Evolutionary conservation across 2,113 vertebrate genomes (phyloP), one percentile per base, ranked within the genome.

Genomic region (Carassius carassius): DNA sequence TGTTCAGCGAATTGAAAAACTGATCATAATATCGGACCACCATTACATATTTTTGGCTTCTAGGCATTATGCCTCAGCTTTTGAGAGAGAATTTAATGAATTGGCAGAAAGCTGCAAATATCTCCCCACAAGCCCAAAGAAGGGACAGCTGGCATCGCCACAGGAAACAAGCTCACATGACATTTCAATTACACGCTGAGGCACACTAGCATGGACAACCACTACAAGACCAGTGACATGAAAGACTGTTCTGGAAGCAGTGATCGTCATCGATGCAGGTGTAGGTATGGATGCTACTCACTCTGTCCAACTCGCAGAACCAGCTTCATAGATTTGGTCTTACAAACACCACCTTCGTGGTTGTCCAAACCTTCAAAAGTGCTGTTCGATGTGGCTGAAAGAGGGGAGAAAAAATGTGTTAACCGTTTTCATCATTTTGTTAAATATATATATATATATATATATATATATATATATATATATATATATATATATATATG

Each of bases 221-320:
- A 56, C 44, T 32, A 56, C 25, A 51, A 54, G 25, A 56, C 16
- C 80, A 7, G 17, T 54, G 25, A 13, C 29, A 3, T 35, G 81
- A 23, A 23, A 37, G 49, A 49, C 62, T 21, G 78, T 60, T 29
- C 32, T 67, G 74, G 74, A 76, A 63, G 21, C 12, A 67, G 4
- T 29, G 62, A 67, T 84, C 37, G 69, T 74, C 63, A 78, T 51
- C 13, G 32, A 54, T 37, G 35, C 75, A 84, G 79, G 79, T 70
- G 63, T n/a, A n/a, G 60, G 21, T 78, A 56, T 41, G 75, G 47
- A 62, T 56, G 83, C 32, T 65, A 94, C 96, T 98, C 94, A 99
- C 98, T 97, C 94, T 99, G 98, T 93, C 97, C 97, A 90, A 99
- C 97, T 95, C 98, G 97, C 94, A 99, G 96, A 91, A 98, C 95